Evolutionary conservation across 1,140 invertebrate species (phyloP), one percentile per base, ranked within the genome.

Genomic region (Stenopsyche tienmushanensis): DNA sequence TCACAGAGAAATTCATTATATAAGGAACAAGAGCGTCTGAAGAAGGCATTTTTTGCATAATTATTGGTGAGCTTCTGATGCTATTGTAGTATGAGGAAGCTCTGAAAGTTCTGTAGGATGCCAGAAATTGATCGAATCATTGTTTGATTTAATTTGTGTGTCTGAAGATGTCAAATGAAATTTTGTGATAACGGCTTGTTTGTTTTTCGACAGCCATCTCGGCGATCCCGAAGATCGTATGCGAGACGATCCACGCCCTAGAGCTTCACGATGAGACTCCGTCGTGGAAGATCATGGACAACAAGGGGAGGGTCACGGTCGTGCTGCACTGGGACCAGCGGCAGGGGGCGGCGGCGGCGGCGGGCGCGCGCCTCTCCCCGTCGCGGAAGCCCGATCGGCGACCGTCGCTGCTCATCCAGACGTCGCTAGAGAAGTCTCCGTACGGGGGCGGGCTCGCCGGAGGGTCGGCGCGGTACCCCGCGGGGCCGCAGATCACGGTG

Each of bases 221-320:
- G 76, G 92, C 93, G 72, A 96, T 96, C 72, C 94, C 94, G 71
- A 92, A 93, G 83, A 96, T 96, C 85, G 93, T 96, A 77, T 96
- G 93, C 86, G 94, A 96, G 82, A 94, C 93, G 72, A 94, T 96
- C 73, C 91, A 94, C 84, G 91, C 92, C 62, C 82, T 96, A 82
- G 92, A 94, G 79, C 81, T 96, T 73, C 92, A 94, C 82, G 90
- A 95, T 92, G 93, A 94, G 80, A 92, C 91, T 74, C 92, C 93
- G 72, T 94, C 92, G 80, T 96, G 93, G 93, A 95, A 95, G 81
- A 94, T 96, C 83, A 94, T 94, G 91, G 93, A 96, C 85, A 94
- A 94, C 85, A 91, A 94, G 83, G 91, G 92, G 74, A 87, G 92
- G 76, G 90, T 96, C 80, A 95, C 93, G 73, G 91, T 96, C 79